These are phyloP conservation scores for Phyllostomus hastatus DNA, from an alignment of 2,113 vertebrate species.

Conservation along the genomic window DNA sequence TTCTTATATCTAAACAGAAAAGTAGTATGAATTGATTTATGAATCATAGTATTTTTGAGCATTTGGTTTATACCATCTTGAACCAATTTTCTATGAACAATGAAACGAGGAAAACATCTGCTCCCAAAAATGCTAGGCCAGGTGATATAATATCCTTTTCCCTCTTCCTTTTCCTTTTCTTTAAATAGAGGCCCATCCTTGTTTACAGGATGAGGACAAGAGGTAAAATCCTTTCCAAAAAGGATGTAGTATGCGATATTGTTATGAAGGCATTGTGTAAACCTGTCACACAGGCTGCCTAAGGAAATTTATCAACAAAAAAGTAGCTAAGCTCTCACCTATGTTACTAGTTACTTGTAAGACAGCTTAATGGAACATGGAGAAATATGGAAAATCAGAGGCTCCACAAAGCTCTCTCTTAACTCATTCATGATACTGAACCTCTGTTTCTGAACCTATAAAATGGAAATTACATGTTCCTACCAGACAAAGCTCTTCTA, in stretches of 20 bases:
- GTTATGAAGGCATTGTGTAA: background rate
- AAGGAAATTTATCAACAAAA: background rate
- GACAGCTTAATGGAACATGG: background rate
- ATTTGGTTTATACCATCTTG: conserved; percentile 6
- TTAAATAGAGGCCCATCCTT: conserved; percentile 64
- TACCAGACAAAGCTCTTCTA: background rate
- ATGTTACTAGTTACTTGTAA: background rate
- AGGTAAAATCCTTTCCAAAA: conserved; percentile 61
- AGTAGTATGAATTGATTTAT: background rate
- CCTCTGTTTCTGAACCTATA: background rate
- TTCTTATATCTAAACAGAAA: background rate
- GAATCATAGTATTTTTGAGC: background rate
- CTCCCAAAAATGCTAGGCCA: conserved; percentile 19
- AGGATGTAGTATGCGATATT: background rate
- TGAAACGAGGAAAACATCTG: conserved; percentile 68
- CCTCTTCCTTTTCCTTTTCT: conserved; percentile 71
- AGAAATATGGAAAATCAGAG: background rate
- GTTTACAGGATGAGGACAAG: conserved; percentile 70
- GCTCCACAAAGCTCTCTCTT: background rate
- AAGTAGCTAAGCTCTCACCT: background rate
- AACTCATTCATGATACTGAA: background rate
- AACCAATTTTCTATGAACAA: conserved; percentile 65
- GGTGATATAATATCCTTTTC: conserved; percentile 72
- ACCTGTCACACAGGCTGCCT: background rate
- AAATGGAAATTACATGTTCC: background rate